phyloP scores from a whole-genome alignment of 92 coral and sea anemone species.

The Epizoanthus fatuus region DNA sequence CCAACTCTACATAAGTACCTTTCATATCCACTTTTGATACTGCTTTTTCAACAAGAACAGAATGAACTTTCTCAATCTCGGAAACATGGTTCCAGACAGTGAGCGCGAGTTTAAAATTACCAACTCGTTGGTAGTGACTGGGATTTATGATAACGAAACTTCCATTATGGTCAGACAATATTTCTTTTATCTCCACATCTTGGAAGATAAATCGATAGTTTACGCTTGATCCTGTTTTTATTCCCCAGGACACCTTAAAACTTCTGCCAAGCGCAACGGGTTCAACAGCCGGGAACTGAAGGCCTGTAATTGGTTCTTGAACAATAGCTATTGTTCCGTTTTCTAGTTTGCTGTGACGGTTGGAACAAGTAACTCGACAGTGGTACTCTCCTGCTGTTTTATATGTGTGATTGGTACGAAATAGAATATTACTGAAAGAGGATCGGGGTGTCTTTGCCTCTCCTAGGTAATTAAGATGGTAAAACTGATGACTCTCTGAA shows the following conservation, averaged over 20 bases:
- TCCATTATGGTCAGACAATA: not conserved
- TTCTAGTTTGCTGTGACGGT: constrained; percentile 26
- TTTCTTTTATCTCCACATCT: constrained; percentile 1
- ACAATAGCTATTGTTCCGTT: constrained; percentile 31
- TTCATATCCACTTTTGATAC: constrained; percentile 37
- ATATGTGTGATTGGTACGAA: constrained; percentile 2
- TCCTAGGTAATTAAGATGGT: constrained; percentile 6
- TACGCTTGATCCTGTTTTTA: constrained; percentile 62
- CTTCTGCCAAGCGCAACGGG: constrained; percentile 63
- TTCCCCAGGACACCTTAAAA: constrained; percentile 53
- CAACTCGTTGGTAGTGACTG: not conserved
- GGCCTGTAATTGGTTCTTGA: constrained; percentile 51
- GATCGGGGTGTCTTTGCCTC: not conserved
- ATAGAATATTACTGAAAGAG: constrained; percentile 4
- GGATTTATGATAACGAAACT: not conserved
- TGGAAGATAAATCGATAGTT: constrained; percentile 4
- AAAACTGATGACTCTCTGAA: not conserved
- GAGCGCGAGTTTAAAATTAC: not conserved
- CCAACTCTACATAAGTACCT: constrained; percentile 28
- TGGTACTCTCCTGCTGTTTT: not conserved
- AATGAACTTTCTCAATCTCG: not conserved
- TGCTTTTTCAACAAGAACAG: not conserved
- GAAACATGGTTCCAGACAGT: constrained; percentile 13
- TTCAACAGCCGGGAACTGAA: constrained; percentile 41
- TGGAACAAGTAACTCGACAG: not conserved